Base-by-base conservation (phyloP, 2,888 invertebrate genomes). In the Aphidoletes aphidimyza region DNA sequence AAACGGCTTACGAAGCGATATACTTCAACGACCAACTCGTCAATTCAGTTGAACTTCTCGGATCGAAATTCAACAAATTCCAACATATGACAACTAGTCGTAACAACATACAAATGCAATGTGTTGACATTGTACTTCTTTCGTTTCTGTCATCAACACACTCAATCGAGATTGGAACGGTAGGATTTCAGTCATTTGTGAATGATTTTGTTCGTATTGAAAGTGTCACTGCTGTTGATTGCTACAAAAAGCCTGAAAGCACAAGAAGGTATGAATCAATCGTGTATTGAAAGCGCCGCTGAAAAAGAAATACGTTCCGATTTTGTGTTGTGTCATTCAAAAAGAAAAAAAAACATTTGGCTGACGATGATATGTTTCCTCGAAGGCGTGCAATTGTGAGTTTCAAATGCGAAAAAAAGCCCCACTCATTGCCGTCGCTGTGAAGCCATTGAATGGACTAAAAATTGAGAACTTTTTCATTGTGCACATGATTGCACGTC, bases 261-360 rank as follows among this genome's bases (percentile, higher is more conserved):
- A 22, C 17, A 69, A 69, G 11, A 69, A 69, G 34, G 5, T 14
- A 69, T 11, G 69, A 26, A 30, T 69, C 69, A 34, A 69, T 69
- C 69, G 34, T n/a, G n/a, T n/a, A 69, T 30, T 69, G 30, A 69
- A 69, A 69, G 69, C 14, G 34, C 0, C 1, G 14, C 14, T 6
- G 30, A 54, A 6, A 14, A 30, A 30, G 30, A 69, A 69, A 30
- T 69, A 2, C 30, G 6, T 34, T 34, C 69, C 69, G 69, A 69
- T 69, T 69, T 69, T 11, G 34, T 69, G 69, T 30, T 69, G 69
- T 69, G 69, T 69, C 69, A 69, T 69, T 17, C 69, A 69, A 69
- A 14, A n/a, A n/a, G n/a, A n/a, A n/a, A n/a, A n/a, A n/a, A n/a
- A 69, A 69, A 69, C 69, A 69, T 30, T 69, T 17, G 30, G 69